phyloP scores from a whole-genome alignment of 2,888 invertebrate species.

The Oxystoma pomonae region DNA sequence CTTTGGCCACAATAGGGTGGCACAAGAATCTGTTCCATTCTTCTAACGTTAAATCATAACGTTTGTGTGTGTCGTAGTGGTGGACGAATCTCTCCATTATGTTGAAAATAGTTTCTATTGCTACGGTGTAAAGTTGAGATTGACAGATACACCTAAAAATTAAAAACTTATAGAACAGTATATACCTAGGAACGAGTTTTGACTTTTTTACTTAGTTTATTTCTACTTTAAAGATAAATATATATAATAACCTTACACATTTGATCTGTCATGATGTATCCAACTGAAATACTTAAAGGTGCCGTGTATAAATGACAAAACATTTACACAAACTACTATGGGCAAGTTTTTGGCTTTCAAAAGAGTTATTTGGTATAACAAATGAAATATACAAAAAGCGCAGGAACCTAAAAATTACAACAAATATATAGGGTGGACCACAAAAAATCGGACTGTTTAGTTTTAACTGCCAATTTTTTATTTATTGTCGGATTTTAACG shows the following conservation, averaged over 20 bases:
- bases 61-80: not conserved
- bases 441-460: not conserved
- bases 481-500: too few species aligned
- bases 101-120: conserved; percentile 30
- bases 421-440: too few species aligned
- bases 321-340: conserved; percentile 28
- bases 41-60: conserved; percentile 14
- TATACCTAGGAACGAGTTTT: too few species aligned
- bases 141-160: conserved; percentile 39
- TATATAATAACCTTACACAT: too few species aligned
- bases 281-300: conserved; percentile 30
- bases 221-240: too few species aligned
- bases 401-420: conserved; percentile 34
- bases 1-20: conserved; percentile 25
- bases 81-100: conserved; percentile 25
- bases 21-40: conserved; percentile 26
- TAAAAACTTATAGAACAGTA: too few species aligned
- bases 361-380: conserved; percentile 30
- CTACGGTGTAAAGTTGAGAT: conserved; percentile 31
- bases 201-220: too few species aligned
- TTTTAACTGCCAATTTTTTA: too few species aligned
- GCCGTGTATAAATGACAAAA: conserved; percentile 34
- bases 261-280: conserved; percentile 29
- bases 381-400: conserved; percentile 34
- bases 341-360: conserved; percentile 21